Conservation (phyloP, 2,113 vertebrate genomes). For the Datnioides undecimradiatus region DNA sequence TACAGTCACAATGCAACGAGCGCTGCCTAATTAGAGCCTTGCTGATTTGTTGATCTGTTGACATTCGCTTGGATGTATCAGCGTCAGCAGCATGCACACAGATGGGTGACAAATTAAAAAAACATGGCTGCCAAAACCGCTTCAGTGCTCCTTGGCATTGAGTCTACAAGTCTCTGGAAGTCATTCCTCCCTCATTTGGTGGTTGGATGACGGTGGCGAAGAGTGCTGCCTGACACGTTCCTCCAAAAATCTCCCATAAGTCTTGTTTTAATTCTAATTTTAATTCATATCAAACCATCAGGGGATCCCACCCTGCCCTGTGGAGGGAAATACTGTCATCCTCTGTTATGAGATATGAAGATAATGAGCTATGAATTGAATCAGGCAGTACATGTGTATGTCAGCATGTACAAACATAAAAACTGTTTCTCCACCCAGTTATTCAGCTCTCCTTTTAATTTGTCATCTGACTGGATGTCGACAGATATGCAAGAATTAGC, state of each 20-base stretch:
- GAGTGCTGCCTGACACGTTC: not conserved
- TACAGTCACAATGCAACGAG: not conserved
- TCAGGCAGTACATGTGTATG: not conserved
- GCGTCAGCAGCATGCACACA: not conserved
- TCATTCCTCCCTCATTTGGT: not conserved
- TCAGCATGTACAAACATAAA: not conserved
- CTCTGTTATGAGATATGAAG: too few species aligned
- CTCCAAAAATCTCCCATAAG: not conserved
- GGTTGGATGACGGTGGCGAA: not conserved
- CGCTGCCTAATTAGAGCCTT: not conserved
- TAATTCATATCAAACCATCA: not conserved
- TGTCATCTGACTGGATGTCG: not conserved
- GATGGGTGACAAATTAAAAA: conserved; percentile 9
- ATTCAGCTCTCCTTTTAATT: not conserved
- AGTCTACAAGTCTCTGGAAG: not conserved
- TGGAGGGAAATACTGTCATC: not conserved
- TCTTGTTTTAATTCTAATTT: not conserved
- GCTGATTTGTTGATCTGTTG: not conserved
- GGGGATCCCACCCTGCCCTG: not conserved
- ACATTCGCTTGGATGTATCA: not conserved
- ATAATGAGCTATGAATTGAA: too few species aligned
- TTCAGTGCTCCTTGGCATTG: not conserved
- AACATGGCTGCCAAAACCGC: not conserved
- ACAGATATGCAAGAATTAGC: not conserved
- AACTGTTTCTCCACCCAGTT: not conserved